Evolutionary conservation across 2,797 vertebrate species (phyloP).

Genomic region (Chrosomus eos): DNA sequence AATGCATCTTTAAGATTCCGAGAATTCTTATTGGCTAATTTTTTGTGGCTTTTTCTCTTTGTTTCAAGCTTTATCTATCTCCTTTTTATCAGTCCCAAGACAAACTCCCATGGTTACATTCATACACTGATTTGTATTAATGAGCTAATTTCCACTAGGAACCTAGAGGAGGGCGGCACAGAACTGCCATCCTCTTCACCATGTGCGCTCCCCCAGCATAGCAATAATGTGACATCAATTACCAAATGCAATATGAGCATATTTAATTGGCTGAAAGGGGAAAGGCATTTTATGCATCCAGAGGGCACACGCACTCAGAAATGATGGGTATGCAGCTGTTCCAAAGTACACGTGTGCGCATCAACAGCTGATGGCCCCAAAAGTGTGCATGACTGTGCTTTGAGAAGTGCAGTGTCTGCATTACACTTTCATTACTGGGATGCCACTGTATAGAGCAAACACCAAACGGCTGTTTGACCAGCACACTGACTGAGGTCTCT

Average conservation of each 20-base stretch:
- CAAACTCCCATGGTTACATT: conserved; percentile 53
- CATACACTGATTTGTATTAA: conserved; percentile 65
- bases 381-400: conserved; percentile 71
- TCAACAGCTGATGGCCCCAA: conserved; percentile 70
- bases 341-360: conserved; percentile 54
- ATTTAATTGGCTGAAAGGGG: conserved; percentile 70
- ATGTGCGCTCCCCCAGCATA: conserved; percentile 60
- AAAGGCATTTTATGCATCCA: conserved; percentile 57
- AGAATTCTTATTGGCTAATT: neutral
- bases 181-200: conserved; percentile 65
- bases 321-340: conserved; percentile 70
- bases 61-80: conserved; percentile 6
- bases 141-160: conserved; percentile 66
- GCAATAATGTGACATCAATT: conserved; percentile 70
- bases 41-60: neutral
- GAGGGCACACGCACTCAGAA: conserved; percentile 39
- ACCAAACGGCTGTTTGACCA: conserved; percentile 60
- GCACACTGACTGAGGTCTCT: conserved; percentile 37
- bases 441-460: conserved; percentile 24
- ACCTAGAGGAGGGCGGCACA: conserved; percentile 62
- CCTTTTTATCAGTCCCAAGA: neutral
- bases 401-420: conserved; percentile 66
- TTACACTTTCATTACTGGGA: conserved; percentile 33
- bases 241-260: conserved; percentile 66
- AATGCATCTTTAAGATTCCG: neutral